Percentiles rank a stretch among this genome's conserved stretches.
These are phyloP conservation scores for Molossus molossus DNA, from an alignment of 2,797 vertebrate species.

Conservation along the genomic window DNA sequence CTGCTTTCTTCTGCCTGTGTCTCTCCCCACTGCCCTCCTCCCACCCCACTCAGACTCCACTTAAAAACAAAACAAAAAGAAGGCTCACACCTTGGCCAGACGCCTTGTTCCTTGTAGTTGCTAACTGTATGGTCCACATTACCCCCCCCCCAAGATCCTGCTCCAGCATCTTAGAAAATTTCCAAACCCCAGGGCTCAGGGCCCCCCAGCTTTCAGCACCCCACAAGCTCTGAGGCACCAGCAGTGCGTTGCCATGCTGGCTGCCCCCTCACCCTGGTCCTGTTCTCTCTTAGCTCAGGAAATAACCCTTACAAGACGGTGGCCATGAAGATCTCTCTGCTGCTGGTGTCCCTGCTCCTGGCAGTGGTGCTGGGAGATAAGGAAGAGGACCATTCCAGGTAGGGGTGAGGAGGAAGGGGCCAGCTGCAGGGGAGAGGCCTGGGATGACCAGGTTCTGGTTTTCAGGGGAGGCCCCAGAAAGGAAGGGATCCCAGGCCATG, in stretches of 20 bases:
- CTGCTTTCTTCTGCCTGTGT: neutral
- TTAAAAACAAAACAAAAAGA: neutral
- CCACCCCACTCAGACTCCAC: neutral
- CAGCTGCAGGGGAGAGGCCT: neutral
- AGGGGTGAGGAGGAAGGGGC: neutral
- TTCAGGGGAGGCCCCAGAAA: neutral
- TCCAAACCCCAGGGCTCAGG: neutral
- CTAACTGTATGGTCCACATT: neutral
- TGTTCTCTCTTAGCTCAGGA: constrained; percentile 20
- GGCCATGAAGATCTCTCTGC: constrained; percentile 61
- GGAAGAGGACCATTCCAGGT: constrained; percentile 68
- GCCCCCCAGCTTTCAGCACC: too few species aligned
- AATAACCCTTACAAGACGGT: constrained; percentile 36
- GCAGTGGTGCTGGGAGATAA: constrained; percentile 56
- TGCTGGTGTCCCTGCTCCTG: constrained; percentile 74
- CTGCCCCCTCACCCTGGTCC: neutral
- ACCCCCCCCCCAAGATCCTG: neutral
- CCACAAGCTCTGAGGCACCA: neutral
- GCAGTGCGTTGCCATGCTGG: rapidly evolving
- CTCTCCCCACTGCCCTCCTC: neutral
- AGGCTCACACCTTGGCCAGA: neutral
- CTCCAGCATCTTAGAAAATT: neutral
- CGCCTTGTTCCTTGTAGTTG: neutral
- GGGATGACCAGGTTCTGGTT: neutral
- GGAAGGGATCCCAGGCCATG: neutral